Conservation (phyloP, 2,888 invertebrate species). For the Luperina nickerlii region DNA sequence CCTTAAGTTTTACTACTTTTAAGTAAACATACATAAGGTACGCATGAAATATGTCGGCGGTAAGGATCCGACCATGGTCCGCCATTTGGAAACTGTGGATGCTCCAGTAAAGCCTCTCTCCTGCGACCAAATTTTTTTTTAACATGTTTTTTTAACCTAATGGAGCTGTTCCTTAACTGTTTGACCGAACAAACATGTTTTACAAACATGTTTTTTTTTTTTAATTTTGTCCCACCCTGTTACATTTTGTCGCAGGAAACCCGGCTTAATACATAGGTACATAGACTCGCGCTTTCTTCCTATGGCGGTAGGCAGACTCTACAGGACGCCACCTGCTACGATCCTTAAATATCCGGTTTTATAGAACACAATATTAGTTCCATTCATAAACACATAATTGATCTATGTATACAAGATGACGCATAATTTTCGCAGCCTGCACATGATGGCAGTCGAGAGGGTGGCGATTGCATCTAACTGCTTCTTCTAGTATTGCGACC, state of each 20-base stretch:
- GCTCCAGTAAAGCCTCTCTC: not conserved
- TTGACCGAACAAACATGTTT: not conserved
- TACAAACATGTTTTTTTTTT: not conserved
- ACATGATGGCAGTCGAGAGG: conserved; percentile 29
- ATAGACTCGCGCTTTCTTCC: not conserved
- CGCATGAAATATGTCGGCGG: too few species aligned
- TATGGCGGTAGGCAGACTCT: too few species aligned
- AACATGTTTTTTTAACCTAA: not conserved
- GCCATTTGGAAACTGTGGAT: not conserved
- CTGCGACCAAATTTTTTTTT: not conserved
- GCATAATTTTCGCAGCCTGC: conserved; percentile 41
- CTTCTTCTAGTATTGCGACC: conserved; percentile 39
- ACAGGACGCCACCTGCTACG: too few species aligned
- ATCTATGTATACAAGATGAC: conserved; percentile 14
- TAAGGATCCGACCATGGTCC: too few species aligned
- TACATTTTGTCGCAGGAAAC: not conserved
- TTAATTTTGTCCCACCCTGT: not conserved
- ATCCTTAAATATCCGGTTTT: too few species aligned
- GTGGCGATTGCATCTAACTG: conserved; percentile 56
- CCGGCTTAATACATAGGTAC: too few species aligned
- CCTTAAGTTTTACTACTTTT: too few species aligned
- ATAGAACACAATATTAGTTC: not conserved
- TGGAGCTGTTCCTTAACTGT: not conserved
- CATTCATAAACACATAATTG: not conserved
- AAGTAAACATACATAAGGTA: too few species aligned